phyloP scores from a whole-genome alignment of 1,140 invertebrate species.

The Temnothorax nylanderi region DNA sequence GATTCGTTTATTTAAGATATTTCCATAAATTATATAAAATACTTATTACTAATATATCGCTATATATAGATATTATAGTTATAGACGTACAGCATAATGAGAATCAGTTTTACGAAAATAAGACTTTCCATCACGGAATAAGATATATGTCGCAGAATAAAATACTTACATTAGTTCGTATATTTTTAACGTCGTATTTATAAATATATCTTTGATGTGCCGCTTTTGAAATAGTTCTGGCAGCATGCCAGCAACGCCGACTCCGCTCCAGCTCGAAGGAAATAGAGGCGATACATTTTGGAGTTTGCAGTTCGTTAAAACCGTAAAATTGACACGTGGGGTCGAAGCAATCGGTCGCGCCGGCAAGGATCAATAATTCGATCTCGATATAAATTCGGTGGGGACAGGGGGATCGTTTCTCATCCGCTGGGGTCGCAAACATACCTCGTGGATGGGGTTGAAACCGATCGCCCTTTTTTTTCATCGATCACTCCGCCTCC shows the following conservation, averaged over 20 bases:
- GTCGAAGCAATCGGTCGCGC: slow-evolving; percentile 72
- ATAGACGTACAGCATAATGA: neutral
- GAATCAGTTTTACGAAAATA: neutral
- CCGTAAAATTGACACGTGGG: slow-evolving; percentile 77
- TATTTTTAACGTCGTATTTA: slow-evolving; percentile 23
- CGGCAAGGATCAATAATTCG: slow-evolving; percentile 81
- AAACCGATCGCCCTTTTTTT: slow-evolving; percentile 82
- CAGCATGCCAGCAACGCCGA: slow-evolving; percentile 20
- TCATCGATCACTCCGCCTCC: slow-evolving; percentile 77
- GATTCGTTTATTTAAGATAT: neutral
- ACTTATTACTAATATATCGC: neutral
- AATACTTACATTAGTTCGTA: neutral
- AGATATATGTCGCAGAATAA: neutral
- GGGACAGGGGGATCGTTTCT: slow-evolving; percentile 81
- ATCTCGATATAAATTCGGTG: slow-evolving; percentile 82
- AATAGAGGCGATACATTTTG: slow-evolving; percentile 55
- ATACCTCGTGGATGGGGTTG: slow-evolving; percentile 80
- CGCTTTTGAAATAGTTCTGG: slow-evolving; percentile 60
- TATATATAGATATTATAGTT: neutral
- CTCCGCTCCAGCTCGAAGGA: slow-evolving; percentile 16
- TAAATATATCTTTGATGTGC: slow-evolving; percentile 42
- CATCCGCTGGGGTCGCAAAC: slow-evolving; percentile 80
- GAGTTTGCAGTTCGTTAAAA: slow-evolving; percentile 76
- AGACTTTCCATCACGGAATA: neutral
- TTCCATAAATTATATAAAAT: neutral